Evolutionary conservation across 2,113 vertebrate genomes (phyloP).

Genomic region (Macaca nemestrina): DNA sequence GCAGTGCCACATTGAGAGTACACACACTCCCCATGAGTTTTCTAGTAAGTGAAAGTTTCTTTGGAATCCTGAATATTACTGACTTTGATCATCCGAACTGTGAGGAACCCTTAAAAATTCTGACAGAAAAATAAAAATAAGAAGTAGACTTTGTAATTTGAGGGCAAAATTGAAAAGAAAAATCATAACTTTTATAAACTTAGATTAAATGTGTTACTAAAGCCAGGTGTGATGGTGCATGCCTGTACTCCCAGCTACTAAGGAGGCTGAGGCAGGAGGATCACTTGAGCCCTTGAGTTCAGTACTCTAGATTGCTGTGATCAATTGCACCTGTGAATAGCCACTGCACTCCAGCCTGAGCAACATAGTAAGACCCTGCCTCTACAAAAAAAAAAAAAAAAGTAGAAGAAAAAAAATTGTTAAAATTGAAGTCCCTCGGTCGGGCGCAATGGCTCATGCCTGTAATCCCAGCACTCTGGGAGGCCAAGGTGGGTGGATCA

Average conservation of each 20-base stretch:
- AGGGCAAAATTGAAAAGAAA: background rate
- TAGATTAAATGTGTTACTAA: slow-evolving; percentile 7
- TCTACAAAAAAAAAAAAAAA: background rate
- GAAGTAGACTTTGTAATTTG: background rate
- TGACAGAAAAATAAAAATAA: slow-evolving; percentile 8
- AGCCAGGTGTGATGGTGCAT: background rate
- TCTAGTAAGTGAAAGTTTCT: slow-evolving; percentile 88
- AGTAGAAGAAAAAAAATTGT: background rate
- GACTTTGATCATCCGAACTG: slow-evolving; percentile 17
- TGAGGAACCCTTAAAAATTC: background rate
- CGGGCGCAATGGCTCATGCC: too few relatives aligned
- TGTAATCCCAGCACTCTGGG: too few relatives aligned
- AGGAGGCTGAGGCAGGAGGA: background rate
- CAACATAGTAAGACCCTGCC: background rate
- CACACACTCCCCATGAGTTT: slow-evolving; percentile 94
- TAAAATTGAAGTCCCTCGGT: background rate
- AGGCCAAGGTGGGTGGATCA: too few relatives aligned
- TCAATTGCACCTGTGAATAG: background rate
- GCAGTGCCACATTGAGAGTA: slow-evolving; percentile 98
- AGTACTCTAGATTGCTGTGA: background rate
- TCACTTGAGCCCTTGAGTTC: background rate
- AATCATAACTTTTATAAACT: background rate
- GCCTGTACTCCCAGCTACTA: background rate
- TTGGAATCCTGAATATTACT: background rate
- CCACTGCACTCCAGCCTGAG: background rate